Base-by-base conservation (phyloP, 2,888 invertebrate genomes). In the Chrysina gloriosa region DNA sequence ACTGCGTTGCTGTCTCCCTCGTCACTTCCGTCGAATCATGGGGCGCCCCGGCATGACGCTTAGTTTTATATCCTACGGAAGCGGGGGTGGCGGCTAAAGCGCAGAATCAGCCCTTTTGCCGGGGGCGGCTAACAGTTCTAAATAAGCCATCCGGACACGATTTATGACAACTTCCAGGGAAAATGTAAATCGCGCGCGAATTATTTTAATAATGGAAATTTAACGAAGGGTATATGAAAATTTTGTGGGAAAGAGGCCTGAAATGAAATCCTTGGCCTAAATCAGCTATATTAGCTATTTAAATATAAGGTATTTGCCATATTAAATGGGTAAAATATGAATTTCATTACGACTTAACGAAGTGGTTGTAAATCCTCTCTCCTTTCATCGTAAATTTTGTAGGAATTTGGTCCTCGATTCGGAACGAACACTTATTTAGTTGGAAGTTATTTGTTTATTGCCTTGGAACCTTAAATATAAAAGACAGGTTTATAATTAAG, bases 51-150 rank as follows among this genome's bases (percentile, higher is more conserved):
- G 69, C 72, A 73, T 72, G 68, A 63, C 67, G 68, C 72, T 71
- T 73, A 70, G 70, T 71, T 73, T 70, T 74, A 74, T 74, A 74
- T 66, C 63, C 58, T 61, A 29, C 47, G 61, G 68, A 65, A 70
- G 73, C 73, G 73, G 73, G 69, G 72, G 72, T 63, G 71, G 54
- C 42, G 21, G 11, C 14, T 58, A 74, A 48, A 54, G 74, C 74
- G 74, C 74, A 74, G 69, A 72, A 63, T 72, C 69, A 36, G 64
- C 66, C 67, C 63, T 42, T 63, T 4, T 16, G 11, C 42, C n/a
- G 27, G 58, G 45, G 58, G 42, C 27, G 58, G 39, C 42, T 42
- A 25, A n/a, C 27, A 25, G 29, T 61, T 61, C 58, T 25, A 61
- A 61, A 61, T 61, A 61, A 61, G 58, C 58, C 58, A 61, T 61